These are phyloP conservation scores for Drosophila rubida DNA, from an alignment of 2,888 invertebrate species.

Conservation along the genomic window DNA sequence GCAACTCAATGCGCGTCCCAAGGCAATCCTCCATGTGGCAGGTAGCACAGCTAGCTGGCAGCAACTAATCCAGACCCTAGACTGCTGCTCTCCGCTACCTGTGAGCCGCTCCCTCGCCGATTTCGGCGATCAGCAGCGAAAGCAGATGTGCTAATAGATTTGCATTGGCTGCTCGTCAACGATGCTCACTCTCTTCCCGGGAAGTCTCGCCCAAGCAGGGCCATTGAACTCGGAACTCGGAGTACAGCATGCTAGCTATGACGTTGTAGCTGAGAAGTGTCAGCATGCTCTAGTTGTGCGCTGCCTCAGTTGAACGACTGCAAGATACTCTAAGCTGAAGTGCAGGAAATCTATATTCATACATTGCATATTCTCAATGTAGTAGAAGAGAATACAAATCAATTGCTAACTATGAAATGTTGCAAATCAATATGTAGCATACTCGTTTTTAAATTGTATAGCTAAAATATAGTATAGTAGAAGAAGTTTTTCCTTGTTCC, in stretches of 20 bases:
- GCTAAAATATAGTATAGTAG: too few species aligned
- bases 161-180: neutral
- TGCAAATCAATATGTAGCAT: too few species aligned
- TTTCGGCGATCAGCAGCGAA: neutral
- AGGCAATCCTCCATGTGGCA: neutral
- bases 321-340: neutral
- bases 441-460: too few species aligned
- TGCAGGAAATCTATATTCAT: too few species aligned
- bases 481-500: too few species aligned
- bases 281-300: neutral
- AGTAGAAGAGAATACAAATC: too few species aligned
- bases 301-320: neutral
- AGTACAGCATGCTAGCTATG: neutral
- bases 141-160: slow-evolving; percentile 1
- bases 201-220: neutral
- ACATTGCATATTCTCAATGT: too few species aligned
- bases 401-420: too few species aligned
- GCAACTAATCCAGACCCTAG: neutral
- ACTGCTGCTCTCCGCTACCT: neutral
- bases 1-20: neutral
- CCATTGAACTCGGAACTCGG: neutral
- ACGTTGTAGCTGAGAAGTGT: too few species aligned
- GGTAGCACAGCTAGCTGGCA: neutral
- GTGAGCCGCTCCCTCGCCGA: neutral
- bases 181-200: neutral